phyloP scores from a whole-genome alignment of 2,113 vertebrate species.

The Kobus ellipsiprymnus region DNA sequence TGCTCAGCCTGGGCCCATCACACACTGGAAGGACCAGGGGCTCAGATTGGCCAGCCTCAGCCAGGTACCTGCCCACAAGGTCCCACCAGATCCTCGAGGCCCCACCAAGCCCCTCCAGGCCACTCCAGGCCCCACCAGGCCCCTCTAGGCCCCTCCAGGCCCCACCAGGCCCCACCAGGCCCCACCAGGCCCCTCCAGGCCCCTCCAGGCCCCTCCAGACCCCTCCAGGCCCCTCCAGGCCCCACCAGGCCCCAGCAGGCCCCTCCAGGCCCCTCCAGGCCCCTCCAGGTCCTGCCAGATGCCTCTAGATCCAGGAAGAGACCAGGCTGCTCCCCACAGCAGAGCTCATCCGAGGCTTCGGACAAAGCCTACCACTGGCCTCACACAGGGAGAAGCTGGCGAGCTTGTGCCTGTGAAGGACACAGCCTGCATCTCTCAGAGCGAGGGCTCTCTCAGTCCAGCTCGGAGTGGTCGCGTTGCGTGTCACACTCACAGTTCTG shows the following conservation, averaged over 20 bases:
- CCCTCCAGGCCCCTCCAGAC: accelerated
- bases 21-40: neutral
- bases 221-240: neutral
- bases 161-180: neutral
- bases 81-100: neutral
- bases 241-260: accelerated
- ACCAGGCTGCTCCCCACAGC: neutral
- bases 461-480: accelerated
- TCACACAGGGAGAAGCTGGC: neutral
- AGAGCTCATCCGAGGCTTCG: neutral
- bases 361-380: neutral
- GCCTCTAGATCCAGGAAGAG: neutral
- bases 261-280: accelerated
- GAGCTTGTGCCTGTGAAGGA: neutral
- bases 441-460: accelerated
- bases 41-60: neutral
- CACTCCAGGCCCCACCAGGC: neutral
- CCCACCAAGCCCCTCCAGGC: neutral
- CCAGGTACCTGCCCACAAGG: neutral
- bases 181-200: neutral
- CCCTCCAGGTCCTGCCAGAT: neutral
- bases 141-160: neutral
- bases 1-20: neutral
- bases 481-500: neutral
- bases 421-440: neutral